Base-by-base conservation (phyloP, 2,888 invertebrate genomes). In the Mythimna pallens region DNA sequence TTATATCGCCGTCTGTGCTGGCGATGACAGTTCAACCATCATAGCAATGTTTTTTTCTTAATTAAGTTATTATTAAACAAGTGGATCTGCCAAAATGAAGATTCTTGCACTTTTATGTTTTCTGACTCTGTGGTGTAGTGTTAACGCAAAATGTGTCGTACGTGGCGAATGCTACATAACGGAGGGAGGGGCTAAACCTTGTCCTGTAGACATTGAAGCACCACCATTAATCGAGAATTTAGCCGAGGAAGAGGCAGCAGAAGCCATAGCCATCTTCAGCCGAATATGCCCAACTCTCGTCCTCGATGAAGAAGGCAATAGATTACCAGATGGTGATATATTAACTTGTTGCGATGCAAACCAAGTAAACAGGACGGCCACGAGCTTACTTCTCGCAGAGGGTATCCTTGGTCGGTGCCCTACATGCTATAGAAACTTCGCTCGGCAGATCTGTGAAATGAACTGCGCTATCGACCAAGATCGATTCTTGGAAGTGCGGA, bases 351-450 rank as follows among this genome's bases (percentile, higher is more conserved):
- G 98, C 89, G 94, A 85, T 22, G 81, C 84, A 0, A 78, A 81
- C 0, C 98, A 98, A 90, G 86, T 98, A 0, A 6, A 75, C 0
- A 91, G 90, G 3, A 96, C 98, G 95, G 92, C 96, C 0, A 78
- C 89, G 0, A 97, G 96, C 61, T 94, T 98, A 80, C 82, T 91
- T 3, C 93, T 97, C 78, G 98, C 98, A 0, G 97, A 97, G 61
- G 96, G 97, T 67, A 92, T 99, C 0, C 97, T 98, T 36, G 97
- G 97, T 6, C 96, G 99, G 58, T 99, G 99, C 90, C 98, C 98
- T 0, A 97, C 98, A 0, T 99, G 99, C 89, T 92, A 97, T 2
- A 94, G 97, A 75, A 99, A 99, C 91, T 97, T 99, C 85, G 96
- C 97, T 12, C 96, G 97, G 62, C 97, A 98, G 57, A 97, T 98